Evolutionary conservation across 2,888 invertebrate species (phyloP).

Genomic region (Drosophila anceps): DNA sequence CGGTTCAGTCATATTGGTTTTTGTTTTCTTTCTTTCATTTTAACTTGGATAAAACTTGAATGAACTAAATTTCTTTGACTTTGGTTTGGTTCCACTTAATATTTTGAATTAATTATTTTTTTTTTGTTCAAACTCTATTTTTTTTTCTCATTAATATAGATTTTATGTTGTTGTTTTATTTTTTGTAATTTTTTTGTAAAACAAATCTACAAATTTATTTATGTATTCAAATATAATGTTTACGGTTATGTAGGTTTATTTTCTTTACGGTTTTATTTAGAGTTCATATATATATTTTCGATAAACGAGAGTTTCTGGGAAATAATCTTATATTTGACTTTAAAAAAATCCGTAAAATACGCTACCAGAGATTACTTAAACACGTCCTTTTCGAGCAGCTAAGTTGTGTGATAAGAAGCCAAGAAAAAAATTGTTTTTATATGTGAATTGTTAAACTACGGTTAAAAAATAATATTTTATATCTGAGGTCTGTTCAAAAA

Average conservation of each 20-base stretch:
- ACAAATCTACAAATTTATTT: constrained; percentile 71
- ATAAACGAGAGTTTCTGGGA: constrained; percentile 58
- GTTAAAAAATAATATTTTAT: neutral
- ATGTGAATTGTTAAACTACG: neutral
- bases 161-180: constrained; percentile 43
- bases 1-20: constrained; percentile 44
- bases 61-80: constrained; percentile 31
- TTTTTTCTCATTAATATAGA: constrained; percentile 43
- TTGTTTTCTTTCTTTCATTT: neutral
- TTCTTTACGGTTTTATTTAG: constrained; percentile 48
- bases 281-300: constrained; percentile 43
- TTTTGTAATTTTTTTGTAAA: constrained; percentile 41
- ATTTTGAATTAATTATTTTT: constrained; percentile 22
- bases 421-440: constrained; percentile 2
- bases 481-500: neutral
- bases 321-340: constrained; percentile 77
- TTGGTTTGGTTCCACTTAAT: constrained; percentile 38
- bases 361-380: constrained; percentile 73
- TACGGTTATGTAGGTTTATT: constrained; percentile 58
- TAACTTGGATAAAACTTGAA: constrained; percentile 22
- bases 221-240: constrained; percentile 57
- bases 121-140: constrained; percentile 32
- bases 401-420: constrained; percentile 38
- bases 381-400: constrained; percentile 85
- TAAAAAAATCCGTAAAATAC: constrained; percentile 46